Evolutionary conservation across 2,888 invertebrate genomes (phyloP).

Genomic region (Megalurothrips usitatus): DNA sequence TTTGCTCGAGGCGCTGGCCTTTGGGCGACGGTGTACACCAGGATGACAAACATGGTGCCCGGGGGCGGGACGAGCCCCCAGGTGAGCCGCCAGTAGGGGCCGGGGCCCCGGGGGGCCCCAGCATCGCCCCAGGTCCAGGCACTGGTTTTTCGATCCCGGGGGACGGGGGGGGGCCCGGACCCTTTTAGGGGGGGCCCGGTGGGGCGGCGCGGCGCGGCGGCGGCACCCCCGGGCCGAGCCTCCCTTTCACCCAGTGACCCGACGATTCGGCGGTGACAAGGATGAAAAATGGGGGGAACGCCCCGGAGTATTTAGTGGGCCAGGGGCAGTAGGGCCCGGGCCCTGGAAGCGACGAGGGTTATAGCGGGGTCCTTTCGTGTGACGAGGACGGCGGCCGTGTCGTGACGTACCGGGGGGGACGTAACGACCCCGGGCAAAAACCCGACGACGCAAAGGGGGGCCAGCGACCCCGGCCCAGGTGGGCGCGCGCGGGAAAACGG

Average conservation of each 20-base stretch:
- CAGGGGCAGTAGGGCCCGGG: constrained; percentile 47
- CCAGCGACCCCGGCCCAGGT: constrained; percentile 58
- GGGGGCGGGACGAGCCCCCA: constrained; percentile 43
- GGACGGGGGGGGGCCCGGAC: background rate
- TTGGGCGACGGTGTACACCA: constrained; percentile 41
- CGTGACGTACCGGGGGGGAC: constrained; percentile 65
- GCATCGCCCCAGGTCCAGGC: constrained; percentile 43
- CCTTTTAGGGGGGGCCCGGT: background rate
- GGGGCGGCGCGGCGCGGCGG: constrained; percentile 30
- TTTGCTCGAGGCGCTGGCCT: constrained; percentile 38
- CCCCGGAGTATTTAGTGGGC: constrained; percentile 50
- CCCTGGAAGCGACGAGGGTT: constrained; percentile 43
- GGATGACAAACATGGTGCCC: constrained; percentile 41
- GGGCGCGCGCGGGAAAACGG: constrained; percentile 54
- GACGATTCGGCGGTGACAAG: constrained; percentile 49
- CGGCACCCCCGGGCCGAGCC: background rate
- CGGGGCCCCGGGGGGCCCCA: constrained; percentile 40
- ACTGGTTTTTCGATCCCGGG: constrained; percentile 41
- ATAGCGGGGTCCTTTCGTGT: background rate
- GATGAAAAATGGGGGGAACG: constrained; percentile 49
- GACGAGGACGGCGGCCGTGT: background rate
- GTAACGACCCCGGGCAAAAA: constrained; percentile 66
- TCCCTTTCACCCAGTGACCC: constrained; percentile 50
- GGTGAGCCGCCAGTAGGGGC: constrained; percentile 43
- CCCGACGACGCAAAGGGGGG: constrained; percentile 53